Evolutionary conservation across 2,113 vertebrate species (phyloP).

Genomic region (Trogon melanurus): DNA sequence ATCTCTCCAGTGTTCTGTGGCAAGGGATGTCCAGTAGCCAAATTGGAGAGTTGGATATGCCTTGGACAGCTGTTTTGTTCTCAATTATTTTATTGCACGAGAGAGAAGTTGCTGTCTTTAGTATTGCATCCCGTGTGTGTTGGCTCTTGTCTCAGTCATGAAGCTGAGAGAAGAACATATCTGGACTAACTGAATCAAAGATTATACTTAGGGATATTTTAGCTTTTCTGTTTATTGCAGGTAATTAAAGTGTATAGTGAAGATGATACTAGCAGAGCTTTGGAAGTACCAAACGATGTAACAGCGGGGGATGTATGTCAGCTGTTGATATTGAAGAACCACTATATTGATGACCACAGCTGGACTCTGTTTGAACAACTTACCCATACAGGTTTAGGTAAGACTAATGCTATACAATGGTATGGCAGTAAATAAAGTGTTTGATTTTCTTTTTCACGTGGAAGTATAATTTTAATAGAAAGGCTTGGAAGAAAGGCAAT

Average conservation of each 20-base stretch:
- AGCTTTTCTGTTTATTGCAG: constrained; percentile 73
- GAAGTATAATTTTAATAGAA: not conserved
- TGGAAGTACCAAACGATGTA: constrained; percentile 93
- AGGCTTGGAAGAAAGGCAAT: not conserved
- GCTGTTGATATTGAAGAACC: constrained; percentile 92
- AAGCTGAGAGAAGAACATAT: not conserved
- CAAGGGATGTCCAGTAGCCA: not conserved
- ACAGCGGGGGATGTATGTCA: constrained; percentile 93
- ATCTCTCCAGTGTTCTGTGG: not conserved
- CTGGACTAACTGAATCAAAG: not conserved
- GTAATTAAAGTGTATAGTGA: constrained; percentile 96
- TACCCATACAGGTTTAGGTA: constrained; percentile 84
- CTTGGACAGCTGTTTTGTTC: not conserved
- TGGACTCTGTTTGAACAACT: constrained; percentile 96
- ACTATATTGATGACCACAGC: constrained; percentile 92
- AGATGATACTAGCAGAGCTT: constrained; percentile 91
- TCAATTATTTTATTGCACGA: not conserved
- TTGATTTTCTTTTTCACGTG: not conserved
- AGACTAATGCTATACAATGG: not conserved
- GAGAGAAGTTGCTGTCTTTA: not conserved
- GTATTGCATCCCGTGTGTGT: not conserved
- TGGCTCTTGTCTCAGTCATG: not conserved
- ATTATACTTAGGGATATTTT: not conserved
- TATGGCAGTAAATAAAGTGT: not conserved
- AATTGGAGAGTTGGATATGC: not conserved